Percentiles rank a stretch among this genome's conserved stretches.
phyloP scores from a whole-genome alignment of 2,888 invertebrate species.

The Scaptomyza tumidula region DNA sequence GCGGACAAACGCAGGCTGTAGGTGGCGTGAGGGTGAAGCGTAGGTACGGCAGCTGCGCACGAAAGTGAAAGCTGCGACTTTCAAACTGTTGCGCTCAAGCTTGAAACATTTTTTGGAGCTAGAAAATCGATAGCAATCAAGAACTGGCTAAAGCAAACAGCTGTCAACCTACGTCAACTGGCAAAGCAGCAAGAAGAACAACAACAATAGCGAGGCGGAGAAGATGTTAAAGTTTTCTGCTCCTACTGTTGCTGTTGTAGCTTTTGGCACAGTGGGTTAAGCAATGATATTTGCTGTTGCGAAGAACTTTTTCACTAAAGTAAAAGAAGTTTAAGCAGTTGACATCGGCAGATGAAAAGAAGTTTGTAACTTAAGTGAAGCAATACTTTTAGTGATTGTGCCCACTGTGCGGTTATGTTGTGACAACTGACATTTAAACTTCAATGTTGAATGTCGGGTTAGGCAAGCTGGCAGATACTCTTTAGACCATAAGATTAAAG shows the following conservation, averaged over 20 bases:
- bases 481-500: too few species aligned
- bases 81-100: slow-evolving; percentile 74
- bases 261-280: slow-evolving; percentile 9
- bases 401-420: background rate
- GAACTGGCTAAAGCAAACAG: slow-evolving; percentile 68
- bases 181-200: slow-evolving; percentile 8
- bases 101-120: slow-evolving; percentile 36
- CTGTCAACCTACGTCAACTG: slow-evolving; percentile 80
- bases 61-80: slow-evolving; percentile 79
- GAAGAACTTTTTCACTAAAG: slow-evolving; percentile 7
- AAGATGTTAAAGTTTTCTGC: slow-evolving; percentile 7
- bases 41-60: slow-evolving; percentile 41
- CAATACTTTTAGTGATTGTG: too few species aligned
- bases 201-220: slow-evolving; percentile 2
- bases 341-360: too few species aligned
- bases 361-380: too few species aligned
- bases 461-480: background rate
- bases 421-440: slow-evolving; percentile 65
- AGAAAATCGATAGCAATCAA: slow-evolving; percentile 73
- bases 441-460: slow-evolving; percentile 1
- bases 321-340: background rate
- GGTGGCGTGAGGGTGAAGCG: slow-evolving; percentile 8
- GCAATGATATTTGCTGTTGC: background rate
- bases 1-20: slow-evolving; percentile 22
- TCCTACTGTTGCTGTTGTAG: slow-evolving; percentile 18